These are phyloP conservation scores for Cyclura pinguis DNA, from an alignment of 2,797 vertebrate genomes.

Conservation along the genomic window DNA sequence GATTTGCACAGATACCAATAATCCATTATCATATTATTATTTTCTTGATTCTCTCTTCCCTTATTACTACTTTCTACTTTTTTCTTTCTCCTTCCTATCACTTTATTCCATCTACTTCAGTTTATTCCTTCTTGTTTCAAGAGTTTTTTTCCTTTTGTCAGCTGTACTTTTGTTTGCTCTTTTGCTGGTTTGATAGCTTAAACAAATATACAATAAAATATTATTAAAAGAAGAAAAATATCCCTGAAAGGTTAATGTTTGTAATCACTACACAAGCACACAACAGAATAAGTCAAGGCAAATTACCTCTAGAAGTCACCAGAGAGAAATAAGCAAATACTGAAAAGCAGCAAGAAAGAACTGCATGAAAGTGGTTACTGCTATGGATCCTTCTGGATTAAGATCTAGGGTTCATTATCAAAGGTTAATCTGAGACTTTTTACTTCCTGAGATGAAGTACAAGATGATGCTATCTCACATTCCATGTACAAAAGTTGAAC, in stretches of 20 bases:
- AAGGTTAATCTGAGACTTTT: no score
- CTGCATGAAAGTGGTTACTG: not conserved
- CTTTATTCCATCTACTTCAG: no score
- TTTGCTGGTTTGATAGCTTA: not conserved
- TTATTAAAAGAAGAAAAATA: not conserved
- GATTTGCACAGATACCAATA: not conserved
- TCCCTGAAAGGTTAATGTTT: not conserved
- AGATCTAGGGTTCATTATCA: not conserved
- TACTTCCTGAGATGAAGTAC: no score
- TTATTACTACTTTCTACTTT: not conserved
- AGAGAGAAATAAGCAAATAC: not conserved
- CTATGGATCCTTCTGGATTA: not conserved
- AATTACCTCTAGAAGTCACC: not conserved
- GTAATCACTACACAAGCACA: not conserved
- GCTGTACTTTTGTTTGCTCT: not conserved
- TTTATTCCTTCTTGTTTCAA: not conserved
- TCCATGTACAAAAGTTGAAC: no score
- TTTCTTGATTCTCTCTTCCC: not conserved
- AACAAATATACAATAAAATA: not conserved
- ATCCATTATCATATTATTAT: not conserved
- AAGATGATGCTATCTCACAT: no score
- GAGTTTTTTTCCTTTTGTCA: not conserved
- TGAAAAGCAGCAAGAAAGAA: not conserved
- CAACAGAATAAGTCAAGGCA: constrained; percentile 1
- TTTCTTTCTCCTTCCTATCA: not conserved